phyloP scores from a whole-genome alignment of 2,797 vertebrate species.

The Etheostoma perlongum region DNA sequence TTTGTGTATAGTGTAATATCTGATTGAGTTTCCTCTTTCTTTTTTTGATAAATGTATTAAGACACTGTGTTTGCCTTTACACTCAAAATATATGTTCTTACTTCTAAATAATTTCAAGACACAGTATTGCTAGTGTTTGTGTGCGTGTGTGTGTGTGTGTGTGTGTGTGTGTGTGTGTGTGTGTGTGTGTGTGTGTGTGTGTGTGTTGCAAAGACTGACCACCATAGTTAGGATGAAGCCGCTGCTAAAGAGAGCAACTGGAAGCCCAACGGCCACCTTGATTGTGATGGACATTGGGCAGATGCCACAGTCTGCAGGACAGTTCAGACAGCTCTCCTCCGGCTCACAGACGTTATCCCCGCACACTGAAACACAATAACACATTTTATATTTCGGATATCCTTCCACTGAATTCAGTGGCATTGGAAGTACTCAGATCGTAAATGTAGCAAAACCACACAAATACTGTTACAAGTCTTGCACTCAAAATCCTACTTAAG shows the following conservation, averaged over 20 bases:
- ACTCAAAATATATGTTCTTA: neutral
- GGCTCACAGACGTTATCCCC: conserved; percentile 82
- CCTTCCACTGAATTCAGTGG: neutral
- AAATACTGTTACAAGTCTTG: neutral
- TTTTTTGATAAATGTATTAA: neutral
- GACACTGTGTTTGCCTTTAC: neutral
- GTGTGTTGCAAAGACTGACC: conserved; percentile 71
- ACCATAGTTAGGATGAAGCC: conserved; percentile 86
- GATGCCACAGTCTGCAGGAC: conserved; percentile 86
- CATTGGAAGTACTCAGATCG: neutral
- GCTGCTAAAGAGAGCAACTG: conserved; percentile 81
- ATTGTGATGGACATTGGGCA: conserved; percentile 85
- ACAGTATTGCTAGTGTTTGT: too few relatives aligned
- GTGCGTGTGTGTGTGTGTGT: neutral
- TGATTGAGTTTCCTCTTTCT: neutral
- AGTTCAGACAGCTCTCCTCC: conserved; percentile 85
- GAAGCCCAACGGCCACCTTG: conserved; percentile 84
- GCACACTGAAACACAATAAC: conserved; percentile 76
- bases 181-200: conserved; percentile 10
- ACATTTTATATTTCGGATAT: conserved; percentile 12
- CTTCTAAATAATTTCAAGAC: neutral
- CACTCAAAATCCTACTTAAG: neutral
- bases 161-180: conserved; percentile 1
- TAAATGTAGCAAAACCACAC: neutral
- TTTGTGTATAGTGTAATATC: too few relatives aligned